Conservation (phyloP, 2,113 vertebrate species). For the Calypte anna region DNA sequence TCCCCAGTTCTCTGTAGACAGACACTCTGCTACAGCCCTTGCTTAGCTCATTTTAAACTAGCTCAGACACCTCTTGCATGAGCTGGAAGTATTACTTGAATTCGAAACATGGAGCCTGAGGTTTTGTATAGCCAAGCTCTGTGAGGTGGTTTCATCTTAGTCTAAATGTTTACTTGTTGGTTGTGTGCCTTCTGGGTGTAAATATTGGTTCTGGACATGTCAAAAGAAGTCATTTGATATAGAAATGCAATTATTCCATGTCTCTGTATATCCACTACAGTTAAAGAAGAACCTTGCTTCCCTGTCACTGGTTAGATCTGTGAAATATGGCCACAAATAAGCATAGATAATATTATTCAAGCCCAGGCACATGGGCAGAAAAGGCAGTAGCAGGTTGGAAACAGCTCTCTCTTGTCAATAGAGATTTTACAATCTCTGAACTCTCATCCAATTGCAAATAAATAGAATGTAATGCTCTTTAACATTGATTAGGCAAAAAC, state of each 20-base stretch:
- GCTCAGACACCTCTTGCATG: neutral
- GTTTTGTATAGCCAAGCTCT: neutral
- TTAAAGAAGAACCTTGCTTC: neutral
- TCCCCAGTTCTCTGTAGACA: neutral
- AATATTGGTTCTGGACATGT: rapidly evolving
- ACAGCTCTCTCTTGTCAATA: neutral
- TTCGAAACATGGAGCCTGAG: neutral
- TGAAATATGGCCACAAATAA: neutral
- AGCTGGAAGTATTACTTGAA: neutral
- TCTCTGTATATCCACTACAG: neutral
- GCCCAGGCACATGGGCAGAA: neutral
- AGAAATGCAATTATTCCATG: neutral
- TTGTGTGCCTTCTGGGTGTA: neutral
- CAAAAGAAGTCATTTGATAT: neutral
- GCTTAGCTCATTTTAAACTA: neutral
- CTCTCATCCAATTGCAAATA: slow-evolving; percentile 12
- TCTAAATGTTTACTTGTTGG: neutral
- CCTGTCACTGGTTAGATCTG: neutral
- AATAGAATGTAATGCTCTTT: slow-evolving; percentile 57
- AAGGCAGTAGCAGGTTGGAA: neutral
- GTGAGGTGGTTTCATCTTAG: neutral
- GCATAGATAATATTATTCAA: neutral
- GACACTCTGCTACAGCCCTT: neutral
- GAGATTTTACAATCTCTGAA: slow-evolving; percentile 39
- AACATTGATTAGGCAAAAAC: slow-evolving; percentile 35